Conservation (phyloP, 1,140 invertebrate genomes). For the Drosophila setifemur region DNA sequence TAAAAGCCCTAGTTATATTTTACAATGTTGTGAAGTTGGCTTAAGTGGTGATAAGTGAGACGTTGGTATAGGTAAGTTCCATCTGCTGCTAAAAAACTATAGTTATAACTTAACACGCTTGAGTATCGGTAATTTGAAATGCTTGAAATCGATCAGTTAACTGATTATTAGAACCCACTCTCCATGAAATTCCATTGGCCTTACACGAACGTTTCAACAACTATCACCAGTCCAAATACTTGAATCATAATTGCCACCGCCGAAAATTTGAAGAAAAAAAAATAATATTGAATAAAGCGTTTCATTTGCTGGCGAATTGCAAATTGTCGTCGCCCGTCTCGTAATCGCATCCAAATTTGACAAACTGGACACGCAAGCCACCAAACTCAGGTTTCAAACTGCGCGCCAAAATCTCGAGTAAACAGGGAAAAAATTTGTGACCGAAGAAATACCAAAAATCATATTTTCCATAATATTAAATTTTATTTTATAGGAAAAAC, state of each 20-base stretch:
- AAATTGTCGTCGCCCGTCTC: conserved; percentile 19
- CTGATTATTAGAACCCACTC: conserved; percentile 7
- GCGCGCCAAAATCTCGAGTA: conserved; percentile 13
- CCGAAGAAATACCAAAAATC: too few relatives aligned
- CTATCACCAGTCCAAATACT: conserved; percentile 6
- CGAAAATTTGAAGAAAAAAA: background rate
- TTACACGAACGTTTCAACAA: conserved; percentile 28
- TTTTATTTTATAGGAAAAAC: too few relatives aligned
- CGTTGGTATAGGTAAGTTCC: conserved; percentile 41
- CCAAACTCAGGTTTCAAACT: conserved; percentile 53
- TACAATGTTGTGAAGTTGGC: conserved; percentile 8
- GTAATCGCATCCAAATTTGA: conserved; percentile 49
- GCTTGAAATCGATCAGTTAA: background rate
- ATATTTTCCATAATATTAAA: too few relatives aligned
- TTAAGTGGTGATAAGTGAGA: conserved; percentile 15
- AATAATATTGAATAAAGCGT: conserved; percentile 1
- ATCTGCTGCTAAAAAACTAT: conserved; percentile 2
- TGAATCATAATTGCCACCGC: conserved; percentile 11
- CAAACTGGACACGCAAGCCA: conserved; percentile 45
- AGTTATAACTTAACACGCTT: too few relatives aligned
- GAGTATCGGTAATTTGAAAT: background rate
- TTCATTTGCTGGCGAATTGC: conserved; percentile 37
- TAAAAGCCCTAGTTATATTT: conserved; percentile 13
- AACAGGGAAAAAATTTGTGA: background rate
- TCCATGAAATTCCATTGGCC: conserved; percentile 10